Conservation (phyloP, 2,797 vertebrate genomes). For the Enteromius trimaculatus region DNA sequence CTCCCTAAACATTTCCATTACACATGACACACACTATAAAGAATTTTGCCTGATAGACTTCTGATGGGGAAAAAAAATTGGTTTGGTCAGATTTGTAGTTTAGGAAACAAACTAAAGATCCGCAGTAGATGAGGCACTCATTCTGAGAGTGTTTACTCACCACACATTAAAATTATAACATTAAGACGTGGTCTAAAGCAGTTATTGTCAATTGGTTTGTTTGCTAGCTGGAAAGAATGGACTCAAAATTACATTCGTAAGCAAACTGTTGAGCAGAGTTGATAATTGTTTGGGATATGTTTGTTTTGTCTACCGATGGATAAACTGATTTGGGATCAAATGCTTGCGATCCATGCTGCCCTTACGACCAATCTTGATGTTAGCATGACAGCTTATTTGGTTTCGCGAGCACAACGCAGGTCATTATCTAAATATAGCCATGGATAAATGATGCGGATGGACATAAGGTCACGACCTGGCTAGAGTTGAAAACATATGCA, state of each 20-base stretch:
- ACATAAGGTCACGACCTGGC: slow-evolving; percentile 10
- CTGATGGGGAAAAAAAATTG: not conserved
- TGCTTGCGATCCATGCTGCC: slow-evolving; percentile 4
- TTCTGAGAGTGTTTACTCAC: not conserved
- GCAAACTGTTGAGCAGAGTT: not conserved
- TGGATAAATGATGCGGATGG: slow-evolving; percentile 9
- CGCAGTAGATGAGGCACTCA: not conserved
- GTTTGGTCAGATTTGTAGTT: not conserved
- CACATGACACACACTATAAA: not conserved
- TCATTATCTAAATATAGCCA: slow-evolving; percentile 43
- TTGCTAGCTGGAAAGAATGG: not conserved
- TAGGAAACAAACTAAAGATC: not conserved
- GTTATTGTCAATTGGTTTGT: not conserved
- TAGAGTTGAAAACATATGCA: not conserved
- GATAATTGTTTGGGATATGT: not conserved
- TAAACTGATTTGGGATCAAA: not conserved
- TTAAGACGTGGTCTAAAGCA: not conserved
- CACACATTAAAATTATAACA: no score
- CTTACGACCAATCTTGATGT: slow-evolving; percentile 2
- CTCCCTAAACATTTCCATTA: no score
- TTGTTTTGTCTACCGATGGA: not conserved
- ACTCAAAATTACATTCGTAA: not conserved
- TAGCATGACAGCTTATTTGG: slow-evolving; percentile 33
- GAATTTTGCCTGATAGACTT: not conserved
- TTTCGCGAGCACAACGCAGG: not conserved